Evolutionary conservation across 2,888 invertebrate species (phyloP).

Genomic region (Oligia strigilis): DNA sequence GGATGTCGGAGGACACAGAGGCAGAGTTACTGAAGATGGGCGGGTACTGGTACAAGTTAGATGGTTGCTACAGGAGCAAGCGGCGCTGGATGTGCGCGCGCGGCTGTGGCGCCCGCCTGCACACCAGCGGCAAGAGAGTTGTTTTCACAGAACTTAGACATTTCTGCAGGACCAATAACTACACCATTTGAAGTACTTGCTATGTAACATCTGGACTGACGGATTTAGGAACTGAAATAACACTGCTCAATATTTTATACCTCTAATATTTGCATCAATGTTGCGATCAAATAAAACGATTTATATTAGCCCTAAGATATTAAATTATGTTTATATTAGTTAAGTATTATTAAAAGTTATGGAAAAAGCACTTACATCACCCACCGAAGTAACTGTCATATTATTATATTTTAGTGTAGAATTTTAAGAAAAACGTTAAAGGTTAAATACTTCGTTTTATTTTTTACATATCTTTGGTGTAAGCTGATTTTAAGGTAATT

Average conservation of each 20-base stretch:
- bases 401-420: slow-evolving; percentile 19
- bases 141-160: slow-evolving; percentile 85
- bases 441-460: slow-evolving; percentile 37
- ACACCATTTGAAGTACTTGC: slow-evolving; percentile 74
- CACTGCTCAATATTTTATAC: slow-evolving; percentile 11
- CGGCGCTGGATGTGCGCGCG: slow-evolving; percentile 87
- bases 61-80: slow-evolving; percentile 79
- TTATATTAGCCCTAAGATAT: slow-evolving; percentile 4
- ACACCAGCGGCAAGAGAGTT: slow-evolving; percentile 82
- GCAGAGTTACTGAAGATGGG: slow-evolving; percentile 81
- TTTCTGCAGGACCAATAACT: slow-evolving; percentile 75
- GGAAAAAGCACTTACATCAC: slow-evolving; percentile 38
- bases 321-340: slow-evolving; percentile 13
- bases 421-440: slow-evolving; percentile 19
- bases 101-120: slow-evolving; percentile 85
- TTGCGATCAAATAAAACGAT: slow-evolving; percentile 18
- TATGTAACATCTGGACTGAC: not conserved
- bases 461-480: slow-evolving; percentile 36
- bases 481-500: slow-evolving; percentile 62
- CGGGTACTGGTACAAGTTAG: slow-evolving; percentile 84
- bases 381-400: slow-evolving; percentile 44
- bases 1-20: slow-evolving; percentile 47
- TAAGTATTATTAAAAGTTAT: not conserved
- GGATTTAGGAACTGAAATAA: not conserved
- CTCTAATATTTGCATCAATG: not conserved